A percentile compares a stretch with the other conserved stretches of the same genome.
Conservation (phyloP, 2,888 invertebrate genomes). For the Ischnura elegans region DNA sequence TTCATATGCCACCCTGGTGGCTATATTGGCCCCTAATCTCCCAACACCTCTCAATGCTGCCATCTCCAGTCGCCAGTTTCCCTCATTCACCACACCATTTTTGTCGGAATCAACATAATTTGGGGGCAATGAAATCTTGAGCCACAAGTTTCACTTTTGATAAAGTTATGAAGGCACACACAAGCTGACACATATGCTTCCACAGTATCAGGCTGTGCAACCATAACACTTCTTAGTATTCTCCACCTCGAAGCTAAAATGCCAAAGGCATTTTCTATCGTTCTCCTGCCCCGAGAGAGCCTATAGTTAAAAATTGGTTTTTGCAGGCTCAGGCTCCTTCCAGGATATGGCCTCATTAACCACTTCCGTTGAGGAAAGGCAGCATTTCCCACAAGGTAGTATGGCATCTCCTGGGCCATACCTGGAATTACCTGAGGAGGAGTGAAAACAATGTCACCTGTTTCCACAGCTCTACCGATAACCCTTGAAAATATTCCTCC, state of each 20-base stretch:
- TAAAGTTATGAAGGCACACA: neutral
- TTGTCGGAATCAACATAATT: neutral
- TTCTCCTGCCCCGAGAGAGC: neutral
- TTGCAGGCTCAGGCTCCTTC: neutral
- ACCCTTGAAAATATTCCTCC: neutral
- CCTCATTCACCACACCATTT: neutral
- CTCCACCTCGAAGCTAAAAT: neutral
- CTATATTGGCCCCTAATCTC: conserved; percentile 6
- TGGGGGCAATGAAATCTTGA: neutral
- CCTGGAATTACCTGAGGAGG: neutral
- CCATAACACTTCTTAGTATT: neutral
- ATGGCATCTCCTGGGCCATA: neutral
- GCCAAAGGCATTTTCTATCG: neutral
- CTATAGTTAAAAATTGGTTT: neutral
- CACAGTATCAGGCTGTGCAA: neutral
- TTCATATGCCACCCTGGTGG: neutral
- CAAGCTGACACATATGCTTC: conserved; percentile 19
- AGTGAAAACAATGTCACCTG: neutral
- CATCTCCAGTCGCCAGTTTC: neutral
- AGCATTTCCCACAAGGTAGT: conserved; percentile 6
- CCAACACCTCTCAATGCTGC: neutral
- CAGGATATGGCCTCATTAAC: conserved; percentile 21
- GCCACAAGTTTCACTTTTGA: neutral
- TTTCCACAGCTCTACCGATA: neutral
- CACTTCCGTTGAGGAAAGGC: conserved; percentile 3